Conservation (phyloP, 1,140 invertebrate genomes). For the Matsumurasca onukii region DNA sequence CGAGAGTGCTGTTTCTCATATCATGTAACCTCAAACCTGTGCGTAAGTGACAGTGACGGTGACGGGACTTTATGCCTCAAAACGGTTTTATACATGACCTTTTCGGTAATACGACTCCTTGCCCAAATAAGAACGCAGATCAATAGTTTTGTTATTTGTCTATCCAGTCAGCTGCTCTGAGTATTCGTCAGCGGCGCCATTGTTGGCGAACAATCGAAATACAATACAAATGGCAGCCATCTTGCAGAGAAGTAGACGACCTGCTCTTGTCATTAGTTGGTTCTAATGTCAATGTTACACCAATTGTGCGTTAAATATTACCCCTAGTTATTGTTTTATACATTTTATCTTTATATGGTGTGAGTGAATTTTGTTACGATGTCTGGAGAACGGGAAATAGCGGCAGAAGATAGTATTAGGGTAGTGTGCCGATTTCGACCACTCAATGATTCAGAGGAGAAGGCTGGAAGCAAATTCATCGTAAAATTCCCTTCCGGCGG, state of each 20-base stretch:
- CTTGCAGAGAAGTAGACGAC: slow-evolving; percentile 7
- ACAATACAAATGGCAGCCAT: slow-evolving; percentile 31
- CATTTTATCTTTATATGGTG: neutral
- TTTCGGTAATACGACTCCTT: slow-evolving; percentile 1
- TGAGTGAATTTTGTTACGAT: slow-evolving; percentile 26
- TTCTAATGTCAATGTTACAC: slow-evolving; percentile 10
- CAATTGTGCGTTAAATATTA: slow-evolving; percentile 3
- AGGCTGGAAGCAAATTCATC: slow-evolving; percentile 96
- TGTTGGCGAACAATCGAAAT: slow-evolving; percentile 28
- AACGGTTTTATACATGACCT: neutral
- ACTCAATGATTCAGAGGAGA: slow-evolving; percentile 97
- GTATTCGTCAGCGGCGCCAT: slow-evolving; percentile 30
- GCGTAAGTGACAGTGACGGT: no score
- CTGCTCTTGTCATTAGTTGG: slow-evolving; percentile 21
- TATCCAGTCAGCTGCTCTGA: slow-evolving; percentile 21
- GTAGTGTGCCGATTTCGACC: slow-evolving; percentile 98
- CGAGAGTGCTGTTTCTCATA: no score
- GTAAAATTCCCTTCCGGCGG: slow-evolving; percentile 93
- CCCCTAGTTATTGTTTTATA: neutral
- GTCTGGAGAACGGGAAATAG: slow-evolving; percentile 75
- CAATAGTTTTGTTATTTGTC: slow-evolving; percentile 10
- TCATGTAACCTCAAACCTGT: no score
- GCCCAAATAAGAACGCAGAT: slow-evolving; percentile 19
- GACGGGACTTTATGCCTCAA: neutral
- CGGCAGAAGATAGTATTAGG: slow-evolving; percentile 95